Percentiles rank a stretch among this genome's conserved stretches.
Conservation (phyloP, 2,888 invertebrate genomes). For the Lutraria lutraria region DNA sequence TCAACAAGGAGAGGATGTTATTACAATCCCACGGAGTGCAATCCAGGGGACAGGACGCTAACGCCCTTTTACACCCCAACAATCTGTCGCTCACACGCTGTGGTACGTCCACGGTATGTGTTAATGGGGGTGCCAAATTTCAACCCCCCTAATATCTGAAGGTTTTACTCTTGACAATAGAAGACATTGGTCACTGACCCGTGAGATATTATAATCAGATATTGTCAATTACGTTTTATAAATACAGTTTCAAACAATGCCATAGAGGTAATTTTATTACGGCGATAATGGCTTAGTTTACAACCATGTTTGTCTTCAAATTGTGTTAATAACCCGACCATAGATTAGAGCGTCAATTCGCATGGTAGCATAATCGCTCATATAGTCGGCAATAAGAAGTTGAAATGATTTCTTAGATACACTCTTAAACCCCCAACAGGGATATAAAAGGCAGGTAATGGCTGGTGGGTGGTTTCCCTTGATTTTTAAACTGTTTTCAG, state of each 20-base stretch:
- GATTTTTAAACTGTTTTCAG: too few species aligned
- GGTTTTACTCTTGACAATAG: slow-evolving; percentile 22
- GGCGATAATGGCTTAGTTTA: slow-evolving; percentile 33
- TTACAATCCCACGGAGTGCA: background rate
- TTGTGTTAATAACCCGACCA: slow-evolving; percentile 25
- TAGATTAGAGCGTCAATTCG: slow-evolving; percentile 33
- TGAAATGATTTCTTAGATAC: background rate
- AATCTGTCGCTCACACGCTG: slow-evolving; percentile 11
- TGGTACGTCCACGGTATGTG: background rate
- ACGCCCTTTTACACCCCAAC: slow-evolving; percentile 21
- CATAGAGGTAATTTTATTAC: slow-evolving; percentile 32
- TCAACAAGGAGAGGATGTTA: background rate
- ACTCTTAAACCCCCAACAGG: too few species aligned
- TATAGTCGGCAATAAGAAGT: slow-evolving; percentile 3
- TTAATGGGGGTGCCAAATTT: slow-evolving; percentile 9
- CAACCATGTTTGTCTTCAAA: slow-evolving; percentile 10
- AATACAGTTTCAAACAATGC: slow-evolving; percentile 40
- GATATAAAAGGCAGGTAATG: too few species aligned
- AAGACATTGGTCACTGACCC: slow-evolving; percentile 40
- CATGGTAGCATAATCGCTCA: slow-evolving; percentile 30
- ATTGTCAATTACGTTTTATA: slow-evolving; percentile 53
- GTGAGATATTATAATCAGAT: slow-evolving; percentile 44
- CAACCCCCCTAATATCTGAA: slow-evolving; percentile 4
- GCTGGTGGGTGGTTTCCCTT: too few species aligned
- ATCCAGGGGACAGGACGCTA: slow-evolving; percentile 5